Evolutionary conservation across 2,888 invertebrate species (phyloP).

Genomic region (Drosophila multiciliata): DNA sequence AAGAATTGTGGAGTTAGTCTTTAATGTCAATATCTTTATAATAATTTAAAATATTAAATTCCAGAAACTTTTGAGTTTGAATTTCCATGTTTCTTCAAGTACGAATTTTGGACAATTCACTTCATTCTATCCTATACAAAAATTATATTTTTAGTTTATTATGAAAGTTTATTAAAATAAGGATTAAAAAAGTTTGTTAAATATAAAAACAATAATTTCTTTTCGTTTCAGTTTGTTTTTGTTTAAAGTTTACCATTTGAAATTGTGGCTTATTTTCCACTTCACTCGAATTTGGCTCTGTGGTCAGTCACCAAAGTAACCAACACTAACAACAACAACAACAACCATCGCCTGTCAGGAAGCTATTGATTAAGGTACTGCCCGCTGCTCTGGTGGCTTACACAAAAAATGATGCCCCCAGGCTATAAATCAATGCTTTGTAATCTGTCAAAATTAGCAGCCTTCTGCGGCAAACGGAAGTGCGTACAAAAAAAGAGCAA

Average conservation of each 20-base stretch:
- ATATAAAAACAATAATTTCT: background rate
- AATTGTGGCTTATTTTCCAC: slow-evolving; percentile 12
- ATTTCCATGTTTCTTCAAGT: no score
- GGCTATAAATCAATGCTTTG: slow-evolving; percentile 62
- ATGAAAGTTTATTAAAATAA: no score
- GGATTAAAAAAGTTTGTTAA: background rate
- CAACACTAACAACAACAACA: slow-evolving; percentile 18
- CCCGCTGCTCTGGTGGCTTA: slow-evolving; percentile 54
- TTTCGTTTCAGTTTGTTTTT: background rate
- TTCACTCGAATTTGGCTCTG: slow-evolving; percentile 2
- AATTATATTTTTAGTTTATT: no score
- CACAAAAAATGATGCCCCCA: slow-evolving; percentile 33
- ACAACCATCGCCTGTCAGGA: slow-evolving; percentile 47
- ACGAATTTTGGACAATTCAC: no score
- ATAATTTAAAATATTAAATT: no score
- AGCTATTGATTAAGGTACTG: slow-evolving; percentile 70
- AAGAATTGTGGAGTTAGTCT: background rate
- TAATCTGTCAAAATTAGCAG: slow-evolving; percentile 80
- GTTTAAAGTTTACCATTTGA: slow-evolving; percentile 16
- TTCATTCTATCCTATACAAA: no score
- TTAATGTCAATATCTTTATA: no score
- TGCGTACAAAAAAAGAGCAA: slow-evolving; percentile 55
- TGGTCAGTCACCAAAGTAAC: slow-evolving; percentile 50
- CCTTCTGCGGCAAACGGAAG: slow-evolving; percentile 66
- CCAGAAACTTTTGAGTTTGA: no score